A percentile compares a stretch with the other conserved stretches of the same genome.
These are phyloP conservation scores for Pyrrhosoma nymphula DNA, from an alignment of 2,888 invertebrate species.

Conservation along the genomic window DNA sequence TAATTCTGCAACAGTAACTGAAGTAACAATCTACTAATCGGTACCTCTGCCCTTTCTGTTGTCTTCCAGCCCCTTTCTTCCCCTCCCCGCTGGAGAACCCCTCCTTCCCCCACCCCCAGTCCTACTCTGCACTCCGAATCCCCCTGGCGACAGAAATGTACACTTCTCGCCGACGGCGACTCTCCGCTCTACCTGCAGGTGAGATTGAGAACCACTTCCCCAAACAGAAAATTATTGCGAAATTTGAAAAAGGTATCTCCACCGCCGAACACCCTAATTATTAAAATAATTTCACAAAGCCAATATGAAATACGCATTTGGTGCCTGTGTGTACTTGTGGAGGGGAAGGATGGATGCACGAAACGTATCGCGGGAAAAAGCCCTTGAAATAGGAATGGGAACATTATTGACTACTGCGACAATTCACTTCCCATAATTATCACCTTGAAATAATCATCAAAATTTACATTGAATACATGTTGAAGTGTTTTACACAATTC, in stretches of 20 bases:
- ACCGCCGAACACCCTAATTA: not conserved
- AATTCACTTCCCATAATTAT: not conserved
- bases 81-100: conserved; percentile 51
- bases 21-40: conserved; percentile 53
- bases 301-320: not conserved
- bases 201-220: conserved; percentile 54
- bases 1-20: conserved; percentile 55
- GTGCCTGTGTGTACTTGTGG: not conserved
- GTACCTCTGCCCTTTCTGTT: conserved; percentile 64
- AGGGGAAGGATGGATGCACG: not conserved
- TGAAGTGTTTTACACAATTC: no score
- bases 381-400: not conserved
- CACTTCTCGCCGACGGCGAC: conserved; percentile 61
- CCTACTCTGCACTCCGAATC: conserved; percentile 66
- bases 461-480: no score
- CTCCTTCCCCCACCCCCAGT: conserved; percentile 44
- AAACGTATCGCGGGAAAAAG: not conserved
- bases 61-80: conserved; percentile 64
- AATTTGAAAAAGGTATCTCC: conserved; percentile 9
- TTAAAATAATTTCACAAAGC: not conserved
- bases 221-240: not conserved
- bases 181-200: conserved; percentile 65
- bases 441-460: not conserved
- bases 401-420: not conserved
- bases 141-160: conserved; percentile 67